phyloP scores from a whole-genome alignment of 2,113 vertebrate species.

The Ictalurus furcatus region DNA sequence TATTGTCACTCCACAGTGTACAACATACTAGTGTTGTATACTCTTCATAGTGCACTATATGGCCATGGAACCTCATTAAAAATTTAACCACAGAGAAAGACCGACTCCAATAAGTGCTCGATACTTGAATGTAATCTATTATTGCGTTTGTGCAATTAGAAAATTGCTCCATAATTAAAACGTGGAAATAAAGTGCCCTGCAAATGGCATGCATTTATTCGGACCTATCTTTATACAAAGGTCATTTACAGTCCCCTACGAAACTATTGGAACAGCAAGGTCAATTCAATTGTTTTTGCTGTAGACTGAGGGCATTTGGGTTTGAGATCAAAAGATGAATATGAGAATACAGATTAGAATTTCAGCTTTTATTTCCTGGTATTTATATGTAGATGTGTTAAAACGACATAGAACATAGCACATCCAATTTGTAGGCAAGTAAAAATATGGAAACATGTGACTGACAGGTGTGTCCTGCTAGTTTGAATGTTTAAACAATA shows the following conservation, averaged over 20 bases:
- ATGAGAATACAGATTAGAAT: no score
- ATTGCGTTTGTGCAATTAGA: not conserved
- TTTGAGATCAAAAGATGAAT: no score
- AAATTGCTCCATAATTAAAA: slow-evolving; percentile 7
- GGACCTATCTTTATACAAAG: not conserved
- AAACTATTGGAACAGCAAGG: no score
- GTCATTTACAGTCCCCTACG: not conserved
- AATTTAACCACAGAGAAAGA: not conserved
- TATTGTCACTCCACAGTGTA: not conserved
- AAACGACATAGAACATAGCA: no score
- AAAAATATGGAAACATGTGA: no score
- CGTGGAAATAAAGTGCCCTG: not conserved
- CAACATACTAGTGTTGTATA: not conserved
- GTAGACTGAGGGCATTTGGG: no score
- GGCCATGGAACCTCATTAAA: not conserved
- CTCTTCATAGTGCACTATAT: not conserved
- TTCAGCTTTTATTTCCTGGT: no score
- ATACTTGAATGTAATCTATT: not conserved
- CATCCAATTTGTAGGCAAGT: no score
- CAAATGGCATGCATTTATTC: not conserved
- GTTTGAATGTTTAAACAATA: no score
- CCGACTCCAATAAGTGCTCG: not conserved
- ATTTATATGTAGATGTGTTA: no score
- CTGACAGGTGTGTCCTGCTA: no score
- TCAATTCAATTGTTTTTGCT: no score